These are phyloP conservation scores for Gasteruption jaculator DNA, from an alignment of 2,888 invertebrate genomes.

Conservation along the genomic window DNA sequence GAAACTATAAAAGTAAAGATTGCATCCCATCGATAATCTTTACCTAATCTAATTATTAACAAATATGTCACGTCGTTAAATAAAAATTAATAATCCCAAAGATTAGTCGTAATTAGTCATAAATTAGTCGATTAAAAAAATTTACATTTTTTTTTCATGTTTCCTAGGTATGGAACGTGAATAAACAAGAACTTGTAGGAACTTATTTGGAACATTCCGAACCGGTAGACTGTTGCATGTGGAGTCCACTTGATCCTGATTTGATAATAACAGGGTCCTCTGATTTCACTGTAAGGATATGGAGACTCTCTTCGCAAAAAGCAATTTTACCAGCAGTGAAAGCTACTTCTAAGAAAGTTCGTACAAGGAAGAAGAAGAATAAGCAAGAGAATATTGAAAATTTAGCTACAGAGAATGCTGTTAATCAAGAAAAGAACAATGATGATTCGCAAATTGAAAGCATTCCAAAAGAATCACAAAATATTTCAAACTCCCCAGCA, in stretches of 20 bases:
- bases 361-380: constrained; percentile 24
- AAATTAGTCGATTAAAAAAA: no score
- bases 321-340: constrained; percentile 44
- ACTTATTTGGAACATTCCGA: constrained; percentile 60
- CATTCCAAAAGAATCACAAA: constrained; percentile 6
- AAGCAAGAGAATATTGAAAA: constrained; percentile 11
- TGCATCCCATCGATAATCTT: constrained; percentile 1
- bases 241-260: constrained; percentile 63
- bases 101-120: no score
- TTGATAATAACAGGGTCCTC: constrained; percentile 64
- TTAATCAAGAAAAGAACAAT: background rate
- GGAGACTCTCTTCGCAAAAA: constrained; percentile 51
- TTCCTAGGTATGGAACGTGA: constrained; percentile 63
- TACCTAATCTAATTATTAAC: constrained; percentile 5
- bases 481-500: constrained; percentile 13
- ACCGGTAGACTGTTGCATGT: constrained; percentile 59
- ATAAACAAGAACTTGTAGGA: constrained; percentile 55
- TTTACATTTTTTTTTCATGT: constrained; percentile 11
- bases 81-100: background rate
- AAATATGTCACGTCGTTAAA: background rate
- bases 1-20: no score
- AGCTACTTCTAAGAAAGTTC: constrained; percentile 37
- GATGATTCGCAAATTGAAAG: background rate
- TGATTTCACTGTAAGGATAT: constrained; percentile 64
- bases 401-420: background rate